Evolutionary conservation across 1,140 invertebrate genomes (phyloP).

Genomic region (Drosophila miranda): DNA sequence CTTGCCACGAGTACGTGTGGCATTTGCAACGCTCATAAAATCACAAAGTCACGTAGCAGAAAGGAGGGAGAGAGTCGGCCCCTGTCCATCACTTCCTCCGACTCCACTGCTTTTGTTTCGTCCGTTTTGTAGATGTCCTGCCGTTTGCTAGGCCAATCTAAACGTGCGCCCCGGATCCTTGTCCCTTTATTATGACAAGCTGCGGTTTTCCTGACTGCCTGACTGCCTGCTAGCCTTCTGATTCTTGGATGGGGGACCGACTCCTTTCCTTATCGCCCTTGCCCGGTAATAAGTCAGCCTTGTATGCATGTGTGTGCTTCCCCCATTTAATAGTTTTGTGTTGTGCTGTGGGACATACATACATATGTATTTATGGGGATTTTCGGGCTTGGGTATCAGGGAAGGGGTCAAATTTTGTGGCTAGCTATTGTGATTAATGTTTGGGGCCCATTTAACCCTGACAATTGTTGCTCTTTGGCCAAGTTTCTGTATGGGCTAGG

Average conservation of each 20-base stretch:
- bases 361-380: conserved; percentile 47
- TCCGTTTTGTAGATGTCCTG: conserved; percentile 58
- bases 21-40: conserved; percentile 74
- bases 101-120: conserved; percentile 3
- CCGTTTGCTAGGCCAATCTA: conserved; percentile 55
- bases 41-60: conserved; percentile 73
- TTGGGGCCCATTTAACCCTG: conserved; percentile 26
- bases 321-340: conserved; percentile 73
- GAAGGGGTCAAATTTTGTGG: conserved; percentile 1
- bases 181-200: conserved; percentile 75
- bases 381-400: conserved; percentile 3
- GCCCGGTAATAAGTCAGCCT: conserved; percentile 43
- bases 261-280: conserved; percentile 42
- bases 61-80: conserved; percentile 23
- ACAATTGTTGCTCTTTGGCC: conserved; percentile 63
- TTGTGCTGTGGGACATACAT: conserved; percentile 50
- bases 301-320: conserved; percentile 49
- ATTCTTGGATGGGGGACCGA: conserved; percentile 9
- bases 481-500: conserved; percentile 1
- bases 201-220: conserved; percentile 52
- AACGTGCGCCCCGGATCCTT: conserved; percentile 49
- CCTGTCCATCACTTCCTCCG: conserved; percentile 56
- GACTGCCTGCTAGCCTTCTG: neutral
- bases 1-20: conserved; percentile 62
- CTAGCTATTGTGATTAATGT: conserved; percentile 66